Conservation (phyloP, 92 coral and sea anemone genomes). For the Phenganax stokvisi region DNA sequence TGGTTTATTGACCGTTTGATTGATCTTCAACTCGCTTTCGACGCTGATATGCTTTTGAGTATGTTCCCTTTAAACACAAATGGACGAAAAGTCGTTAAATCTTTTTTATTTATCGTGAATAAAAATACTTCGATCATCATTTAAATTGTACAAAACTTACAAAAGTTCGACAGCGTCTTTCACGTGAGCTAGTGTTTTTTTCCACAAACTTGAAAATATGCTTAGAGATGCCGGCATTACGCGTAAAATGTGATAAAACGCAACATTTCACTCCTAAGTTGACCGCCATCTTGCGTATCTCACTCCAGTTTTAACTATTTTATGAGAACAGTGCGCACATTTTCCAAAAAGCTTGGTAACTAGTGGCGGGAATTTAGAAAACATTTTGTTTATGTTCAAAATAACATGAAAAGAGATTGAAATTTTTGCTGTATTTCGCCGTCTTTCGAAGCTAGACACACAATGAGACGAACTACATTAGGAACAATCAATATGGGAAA, state of each 20-base stretch:
- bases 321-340: neutral
- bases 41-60: conserved; percentile 8
- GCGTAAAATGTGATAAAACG: neutral
- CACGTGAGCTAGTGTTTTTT: neutral
- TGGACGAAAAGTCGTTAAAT: neutral
- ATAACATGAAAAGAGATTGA: too few species aligned
- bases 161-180: conserved; percentile 12
- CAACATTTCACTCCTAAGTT: conserved; percentile 5
- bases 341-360: neutral
- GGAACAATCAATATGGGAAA: conserved; percentile 67
- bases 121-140: too few species aligned
- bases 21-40: conserved; percentile 29
- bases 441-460: too few species aligned
- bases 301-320: neutral
- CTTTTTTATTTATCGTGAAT: neutral
- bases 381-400: neutral
- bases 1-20: conserved; percentile 17
- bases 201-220: neutral
- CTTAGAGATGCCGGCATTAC: neutral
- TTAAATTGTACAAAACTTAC: conserved; percentile 17
- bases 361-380: conserved; percentile 8
- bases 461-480: conserved; percentile 44
- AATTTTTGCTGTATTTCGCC: too few species aligned
- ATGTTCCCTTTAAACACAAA: conserved; percentile 14
- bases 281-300: conserved; percentile 5